Base-by-base conservation (phyloP, 2,113 vertebrate species). In the Leptobrachium leishanense region DNA sequence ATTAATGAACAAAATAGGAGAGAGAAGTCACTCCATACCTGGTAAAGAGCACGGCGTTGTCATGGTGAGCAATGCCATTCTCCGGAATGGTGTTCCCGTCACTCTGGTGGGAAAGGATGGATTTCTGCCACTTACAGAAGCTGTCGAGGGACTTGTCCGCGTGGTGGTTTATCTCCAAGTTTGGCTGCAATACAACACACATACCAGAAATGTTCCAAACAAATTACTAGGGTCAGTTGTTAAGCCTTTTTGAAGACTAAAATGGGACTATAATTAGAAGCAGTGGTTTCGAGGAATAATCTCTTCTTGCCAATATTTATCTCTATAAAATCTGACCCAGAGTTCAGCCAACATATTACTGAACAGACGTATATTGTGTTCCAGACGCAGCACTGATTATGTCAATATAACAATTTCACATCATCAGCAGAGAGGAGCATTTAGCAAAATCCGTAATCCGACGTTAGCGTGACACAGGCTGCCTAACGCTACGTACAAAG, bases 101-200 rank as follows among this genome's bases (percentile, higher is more conserved):
- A 86, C 95, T 92, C 92, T 98, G 96, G 90, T 98, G 95, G 83
- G 95, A 97, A 88, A 98, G 91, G 91, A 99, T 97, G 91, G 96
- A 97, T 92, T 97, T 99, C 92, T 99, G 98, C 98, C 98, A 99
- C 86, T 99, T 99, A 92, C 98, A 99, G 93, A 98, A 99, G 93
- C 97, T 99, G 93, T 98, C 95, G 90, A 99, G 95, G 87, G 98
- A 99, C 93, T 98, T 99, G 94, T 99, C 97, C 83, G 98, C 97
- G 84, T 99, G 98, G 87, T 99, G 98, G 91, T 98, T 99, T 88
- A 98, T 98, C 95, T 98, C 96, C 93, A 99, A 93, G 92, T 98
- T 98, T 83, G 96, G 96, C 98, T 99, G 92, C 86, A 94, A 93
- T 91, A 93, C 85, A 94, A 90, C 90, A 89, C 90, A 87, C 92